phyloP scores from a whole-genome alignment of 2,113 vertebrate species.

The Anseranas semipalmata region DNA sequence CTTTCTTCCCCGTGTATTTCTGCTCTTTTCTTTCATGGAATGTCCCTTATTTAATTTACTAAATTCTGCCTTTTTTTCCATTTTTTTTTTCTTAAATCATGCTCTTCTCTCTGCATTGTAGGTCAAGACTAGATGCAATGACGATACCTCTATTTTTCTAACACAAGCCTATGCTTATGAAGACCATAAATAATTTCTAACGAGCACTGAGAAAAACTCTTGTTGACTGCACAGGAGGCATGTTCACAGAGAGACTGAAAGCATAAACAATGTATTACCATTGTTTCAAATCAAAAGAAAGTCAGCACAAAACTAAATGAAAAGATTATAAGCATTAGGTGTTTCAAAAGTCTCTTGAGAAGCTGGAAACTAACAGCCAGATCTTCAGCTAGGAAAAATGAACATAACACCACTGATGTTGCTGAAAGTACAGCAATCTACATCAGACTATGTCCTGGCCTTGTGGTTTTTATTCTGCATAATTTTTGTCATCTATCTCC shows the following conservation, averaged over 20 bases:
- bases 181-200: background rate
- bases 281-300: background rate
- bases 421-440: background rate
- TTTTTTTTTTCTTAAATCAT: background rate
- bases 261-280: background rate
- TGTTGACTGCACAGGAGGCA: background rate
- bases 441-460: background rate
- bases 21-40: background rate
- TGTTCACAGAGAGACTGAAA: background rate
- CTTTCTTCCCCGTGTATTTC: background rate
- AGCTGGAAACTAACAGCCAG: background rate
- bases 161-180: background rate
- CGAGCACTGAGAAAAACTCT: background rate
- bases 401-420: accelerated
- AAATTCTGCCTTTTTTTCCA: background rate
- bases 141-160: background rate
- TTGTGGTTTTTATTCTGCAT: conserved; percentile 25
- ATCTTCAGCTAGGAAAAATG: background rate
- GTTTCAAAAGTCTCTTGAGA: background rate
- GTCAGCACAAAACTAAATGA: background rate
- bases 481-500: background rate
- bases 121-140: background rate
- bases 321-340: background rate
- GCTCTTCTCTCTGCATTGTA: background rate
- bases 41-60: background rate